Conservation (phyloP, 2,888 invertebrate genomes). For the Epinotia brunnichana region DNA sequence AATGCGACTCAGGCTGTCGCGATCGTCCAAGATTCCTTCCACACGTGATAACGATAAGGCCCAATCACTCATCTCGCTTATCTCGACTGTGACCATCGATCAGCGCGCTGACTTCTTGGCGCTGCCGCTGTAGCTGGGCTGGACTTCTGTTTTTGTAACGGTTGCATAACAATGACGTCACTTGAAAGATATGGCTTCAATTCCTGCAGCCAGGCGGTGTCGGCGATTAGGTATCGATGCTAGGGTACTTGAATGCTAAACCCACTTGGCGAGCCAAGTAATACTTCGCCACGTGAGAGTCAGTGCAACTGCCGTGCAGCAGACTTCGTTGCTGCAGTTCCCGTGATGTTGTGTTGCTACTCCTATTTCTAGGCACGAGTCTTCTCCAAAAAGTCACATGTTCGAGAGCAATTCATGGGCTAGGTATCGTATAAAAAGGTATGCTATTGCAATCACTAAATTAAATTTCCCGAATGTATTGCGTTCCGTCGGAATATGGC, state of each 20-base stretch:
- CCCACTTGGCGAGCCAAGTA: not conserved
- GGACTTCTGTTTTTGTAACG: constrained; percentile 10
- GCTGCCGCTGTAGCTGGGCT: constrained; percentile 35
- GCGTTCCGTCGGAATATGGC: too few relatives aligned
- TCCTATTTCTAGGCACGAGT: too few relatives aligned
- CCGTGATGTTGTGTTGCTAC: too few relatives aligned
- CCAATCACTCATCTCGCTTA: constrained; percentile 77
- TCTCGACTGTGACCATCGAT: constrained; percentile 55
- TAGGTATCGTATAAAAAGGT: too few relatives aligned
- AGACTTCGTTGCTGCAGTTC: too few relatives aligned
- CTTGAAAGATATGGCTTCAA: not conserved
- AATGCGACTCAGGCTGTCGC: constrained; percentile 71
- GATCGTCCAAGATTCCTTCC: constrained; percentile 74
- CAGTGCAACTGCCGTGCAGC: not conserved
- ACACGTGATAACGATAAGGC: constrained; percentile 79
- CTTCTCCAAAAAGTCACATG: too few relatives aligned
- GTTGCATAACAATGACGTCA: constrained; percentile 46
- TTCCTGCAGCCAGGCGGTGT: not conserved
- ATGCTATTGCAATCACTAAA: too few relatives aligned
- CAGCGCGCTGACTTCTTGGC: constrained; percentile 42
- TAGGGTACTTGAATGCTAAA: not conserved
- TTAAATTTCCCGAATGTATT: too few relatives aligned
- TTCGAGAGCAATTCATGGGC: too few relatives aligned
- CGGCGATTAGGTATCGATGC: constrained; percentile 1
- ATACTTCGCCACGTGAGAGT: not conserved